phyloP scores from a whole-genome alignment of 1,140 invertebrate genomes.

The Hycleus cichorii region DNA sequence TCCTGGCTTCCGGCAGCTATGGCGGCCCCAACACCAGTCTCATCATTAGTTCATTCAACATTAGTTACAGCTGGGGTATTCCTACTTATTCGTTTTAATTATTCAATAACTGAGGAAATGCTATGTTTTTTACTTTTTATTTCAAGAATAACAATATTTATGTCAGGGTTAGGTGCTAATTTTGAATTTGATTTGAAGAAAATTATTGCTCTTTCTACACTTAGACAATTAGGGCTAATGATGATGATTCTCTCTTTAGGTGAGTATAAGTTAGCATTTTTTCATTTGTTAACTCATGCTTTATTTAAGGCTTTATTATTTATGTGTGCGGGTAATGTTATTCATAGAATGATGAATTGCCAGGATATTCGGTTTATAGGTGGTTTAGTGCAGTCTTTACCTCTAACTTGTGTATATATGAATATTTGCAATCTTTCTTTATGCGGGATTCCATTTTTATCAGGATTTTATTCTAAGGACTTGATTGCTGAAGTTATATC shows the following conservation, averaged over 20 bases:
- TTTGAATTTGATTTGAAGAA: conserved; percentile 62
- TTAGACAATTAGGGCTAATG: conserved; percentile 62
- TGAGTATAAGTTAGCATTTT: conserved; percentile 47
- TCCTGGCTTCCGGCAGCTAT: too few species aligned
- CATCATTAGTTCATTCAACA: too few species aligned
- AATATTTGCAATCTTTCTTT: conserved; percentile 47
- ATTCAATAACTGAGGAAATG: too few species aligned
- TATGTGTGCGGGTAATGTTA: conserved; percentile 52
- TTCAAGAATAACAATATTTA: too few species aligned
- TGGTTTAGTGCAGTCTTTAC: conserved; percentile 36
- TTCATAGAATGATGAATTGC: conserved; percentile 51
- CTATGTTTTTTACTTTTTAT: too few species aligned
- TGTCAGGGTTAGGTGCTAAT: too few species aligned
- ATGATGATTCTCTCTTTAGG: conserved; percentile 49
- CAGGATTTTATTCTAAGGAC: conserved; percentile 60
- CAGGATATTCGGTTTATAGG: conserved; percentile 58
- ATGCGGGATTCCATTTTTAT: conserved; percentile 50
- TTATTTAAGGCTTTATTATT: conserved; percentile 60
- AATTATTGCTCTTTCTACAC: conserved; percentile 64
- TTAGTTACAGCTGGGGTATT: too few species aligned
- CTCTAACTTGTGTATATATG: conserved; percentile 43
- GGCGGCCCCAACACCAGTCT: too few species aligned
- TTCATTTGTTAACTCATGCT: conserved; percentile 55
- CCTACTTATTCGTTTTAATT: too few species aligned
- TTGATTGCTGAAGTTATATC: conserved; percentile 51